phyloP scores from a whole-genome alignment of 35 echinoderm and acorn worm genomes.

The Lytechinus variegatus region DNA sequence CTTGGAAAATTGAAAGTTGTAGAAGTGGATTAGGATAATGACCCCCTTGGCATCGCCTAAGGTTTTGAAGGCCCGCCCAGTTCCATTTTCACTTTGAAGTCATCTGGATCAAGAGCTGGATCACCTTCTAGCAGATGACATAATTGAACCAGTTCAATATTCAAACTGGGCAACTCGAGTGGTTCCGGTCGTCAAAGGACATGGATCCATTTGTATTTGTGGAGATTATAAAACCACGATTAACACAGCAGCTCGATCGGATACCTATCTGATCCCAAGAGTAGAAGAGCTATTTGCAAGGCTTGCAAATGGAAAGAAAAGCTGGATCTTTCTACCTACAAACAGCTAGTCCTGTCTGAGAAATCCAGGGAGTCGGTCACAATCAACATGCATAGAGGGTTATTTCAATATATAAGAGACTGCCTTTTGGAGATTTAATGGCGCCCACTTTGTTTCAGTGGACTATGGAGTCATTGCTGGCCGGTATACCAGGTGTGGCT shows the following conservation, averaged over 20 bases:
- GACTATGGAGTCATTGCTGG: constrained; percentile 62
- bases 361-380: constrained; percentile 30
- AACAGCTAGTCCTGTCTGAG: constrained; percentile 45
- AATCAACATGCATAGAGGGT: constrained; percentile 65
- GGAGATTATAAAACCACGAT: constrained; percentile 34
- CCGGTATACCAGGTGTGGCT: constrained; percentile 52
- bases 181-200: constrained; percentile 45
- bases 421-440: constrained; percentile 52
- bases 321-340: constrained; percentile 52
- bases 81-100: constrained; percentile 54
- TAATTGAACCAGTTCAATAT: constrained; percentile 53
- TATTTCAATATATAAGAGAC: constrained; percentile 48
- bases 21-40: constrained; percentile 39
- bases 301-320: constrained; percentile 33
- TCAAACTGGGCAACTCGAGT: constrained; percentile 55
- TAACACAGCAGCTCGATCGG: neutral
- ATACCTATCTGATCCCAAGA: constrained; percentile 35
- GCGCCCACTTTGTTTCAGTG: constrained; percentile 62
- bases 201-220: neutral
- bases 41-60: constrained; percentile 27
- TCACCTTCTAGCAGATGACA: constrained; percentile 33
- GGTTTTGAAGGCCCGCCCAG: constrained; percentile 55
- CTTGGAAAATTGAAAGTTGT: constrained; percentile 47
- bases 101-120: constrained; percentile 43
- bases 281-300: constrained; percentile 44